Conservation (phyloP, 2,888 invertebrate genomes). For the Tachina lurida region DNA sequence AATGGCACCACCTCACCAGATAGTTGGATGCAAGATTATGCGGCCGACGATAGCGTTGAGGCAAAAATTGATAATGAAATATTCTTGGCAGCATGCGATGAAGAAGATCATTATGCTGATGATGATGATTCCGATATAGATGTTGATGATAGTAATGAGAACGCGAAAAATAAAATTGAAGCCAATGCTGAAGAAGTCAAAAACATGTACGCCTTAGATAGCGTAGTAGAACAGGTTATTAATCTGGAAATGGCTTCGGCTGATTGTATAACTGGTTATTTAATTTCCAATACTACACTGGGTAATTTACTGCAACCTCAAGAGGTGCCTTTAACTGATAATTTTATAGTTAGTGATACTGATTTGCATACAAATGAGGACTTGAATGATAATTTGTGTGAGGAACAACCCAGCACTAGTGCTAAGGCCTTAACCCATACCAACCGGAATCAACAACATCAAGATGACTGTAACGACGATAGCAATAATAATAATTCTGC, state of each 20-base stretch:
- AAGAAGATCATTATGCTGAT: slow-evolving; percentile 69
- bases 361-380: slow-evolving; percentile 65
- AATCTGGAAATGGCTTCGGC: slow-evolving; percentile 77
- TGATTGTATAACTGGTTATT: slow-evolving; percentile 82
- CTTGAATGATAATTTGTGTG: slow-evolving; percentile 61
- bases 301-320: slow-evolving; percentile 82
- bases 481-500: slow-evolving; percentile 58
- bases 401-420: slow-evolving; percentile 78
- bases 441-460: slow-evolving; percentile 61
- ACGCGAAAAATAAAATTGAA: slow-evolving; percentile 73
- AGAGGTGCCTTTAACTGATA: slow-evolving; percentile 82
- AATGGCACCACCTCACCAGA: slow-evolving; percentile 78
- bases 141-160: slow-evolving; percentile 72
- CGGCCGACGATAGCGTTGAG: slow-evolving; percentile 30
- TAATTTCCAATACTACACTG: slow-evolving; percentile 83
- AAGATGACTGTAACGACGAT: slow-evolving; percentile 36
- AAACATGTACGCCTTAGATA: slow-evolving; percentile 71
- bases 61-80: slow-evolving; percentile 67
- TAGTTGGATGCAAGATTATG: slow-evolving; percentile 78
- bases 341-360: slow-evolving; percentile 82
- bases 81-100: slow-evolving; percentile 63
- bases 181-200: slow-evolving; percentile 61
- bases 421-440: slow-evolving; percentile 74
- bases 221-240: slow-evolving; percentile 73
- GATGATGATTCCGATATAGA: slow-evolving; percentile 71